Conservation (phyloP, 2,888 invertebrate genomes). For the Smittia aterrima region DNA sequence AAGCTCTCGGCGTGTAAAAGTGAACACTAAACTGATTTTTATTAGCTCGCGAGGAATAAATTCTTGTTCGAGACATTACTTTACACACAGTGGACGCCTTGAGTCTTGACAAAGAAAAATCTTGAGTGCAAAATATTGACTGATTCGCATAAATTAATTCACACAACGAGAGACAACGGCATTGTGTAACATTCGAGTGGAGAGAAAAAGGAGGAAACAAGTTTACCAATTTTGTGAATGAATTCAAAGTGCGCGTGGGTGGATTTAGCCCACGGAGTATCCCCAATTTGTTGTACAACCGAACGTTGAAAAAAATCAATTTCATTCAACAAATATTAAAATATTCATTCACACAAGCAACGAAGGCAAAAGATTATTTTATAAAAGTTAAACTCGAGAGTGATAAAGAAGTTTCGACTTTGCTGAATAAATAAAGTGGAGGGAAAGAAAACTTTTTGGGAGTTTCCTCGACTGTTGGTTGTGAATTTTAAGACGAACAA, state of each 20-base stretch:
- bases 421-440: background rate
- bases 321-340: constrained; percentile 14
- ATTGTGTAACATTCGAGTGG: background rate
- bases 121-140: background rate
- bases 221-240: constrained; percentile 35
- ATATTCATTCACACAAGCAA: background rate
- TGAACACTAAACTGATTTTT: background rate
- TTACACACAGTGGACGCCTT: background rate
- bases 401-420: constrained; percentile 13
- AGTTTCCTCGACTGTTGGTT: constrained; percentile 7
- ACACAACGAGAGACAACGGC: background rate
- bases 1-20: background rate
- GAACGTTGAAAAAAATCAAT: constrained; percentile 15
- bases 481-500: background rate
- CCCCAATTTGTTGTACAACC: constrained; percentile 4
- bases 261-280: constrained; percentile 16
- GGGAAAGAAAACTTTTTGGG: constrained; percentile 12
- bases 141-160: background rate
- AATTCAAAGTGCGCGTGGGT: constrained; percentile 37
- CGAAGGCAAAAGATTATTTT: background rate
- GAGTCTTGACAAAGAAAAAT: background rate
- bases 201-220: constrained; percentile 24
- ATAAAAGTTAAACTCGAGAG: background rate
- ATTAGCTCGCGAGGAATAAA: background rate
- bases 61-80: background rate